Base-by-base conservation (phyloP, 2,888 invertebrate species). In the Cantharis lateralis region DNA sequence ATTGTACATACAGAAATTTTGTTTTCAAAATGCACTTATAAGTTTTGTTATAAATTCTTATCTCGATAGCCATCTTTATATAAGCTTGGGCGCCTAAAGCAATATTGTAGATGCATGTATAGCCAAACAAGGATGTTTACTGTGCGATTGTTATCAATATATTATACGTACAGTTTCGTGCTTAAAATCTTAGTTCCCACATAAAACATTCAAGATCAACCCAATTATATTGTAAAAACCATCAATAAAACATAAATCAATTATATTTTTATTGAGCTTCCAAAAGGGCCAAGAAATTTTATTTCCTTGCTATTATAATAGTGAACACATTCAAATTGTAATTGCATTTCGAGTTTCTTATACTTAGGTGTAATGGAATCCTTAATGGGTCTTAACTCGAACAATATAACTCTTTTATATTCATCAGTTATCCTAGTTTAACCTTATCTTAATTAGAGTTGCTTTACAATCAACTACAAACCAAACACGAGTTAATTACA, bases 51-150 rank as follows among this genome's bases (percentile, higher is more conserved):
- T 66, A 66, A 66, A 66, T 24, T 66, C 64, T 66, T 66, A 66
- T 66, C 64, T 24, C 24, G 64, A 66, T 66, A 20, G 64, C 24
- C 20, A 66, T 66, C 64, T 66, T 66, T 66, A 66, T 66, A 66
- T 66, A 66, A 66, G 24, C 20, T 66, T 66, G 24, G 20, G 24
- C 64, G 20, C 64, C 64, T 66, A 66, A 66, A 66, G 64, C 64
- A 66, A 66, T 66, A 66, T 66, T 66, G 64, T 66, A 20, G 64
- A 66, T 66, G 64, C 64, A 66, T 66, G 64, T 66, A 20, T 66
- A 18, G 64, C 64, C 18, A 66, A 66, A 66, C 64, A 20, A 66
- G 20, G 24, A 20, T 66, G 64, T 66, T 66, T 66, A 66, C 64
- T 24, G 20, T 66, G n/a, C 18, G 64, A 66, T 66, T 20, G 16